Base-by-base conservation (phyloP, 2,797 vertebrate genomes). In the Sebastes trivittatus region DNA sequence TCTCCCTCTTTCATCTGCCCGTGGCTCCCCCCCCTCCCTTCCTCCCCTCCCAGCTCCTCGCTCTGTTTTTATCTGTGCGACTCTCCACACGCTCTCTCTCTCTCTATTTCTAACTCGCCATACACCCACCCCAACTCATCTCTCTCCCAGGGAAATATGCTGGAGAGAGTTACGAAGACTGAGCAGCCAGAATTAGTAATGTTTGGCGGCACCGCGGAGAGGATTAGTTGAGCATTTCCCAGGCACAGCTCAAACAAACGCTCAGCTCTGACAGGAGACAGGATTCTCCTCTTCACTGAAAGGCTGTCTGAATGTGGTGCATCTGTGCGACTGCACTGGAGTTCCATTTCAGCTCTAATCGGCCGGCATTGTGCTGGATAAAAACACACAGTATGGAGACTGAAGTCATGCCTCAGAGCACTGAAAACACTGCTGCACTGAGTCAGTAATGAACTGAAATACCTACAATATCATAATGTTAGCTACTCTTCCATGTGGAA, bases 11-110 rank as follows among this genome's bases (percentile, higher is more conserved):
- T 88, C 81, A 83, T 88, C 80, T 68, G 72, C 76, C 55, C 14
- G 14, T 42, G 65, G 22, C 74, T 87, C 23, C 62, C 70, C 70
- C 3, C 30, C 4, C 11, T 38, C 78, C 62, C 64, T 42, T 27
- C 64, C 64, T 75, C 74, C 38, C 72, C 72, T 79, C 74, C 61
- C 38, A 49, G 70, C 62, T 49, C 34, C 77, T 67, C 46, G 14
- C 61, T 65, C 83, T 25, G 64, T 81, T 89, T 86, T 87, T 64
- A 90, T 87, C 81, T 42, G 58, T 36, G 75, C 3, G 73, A 36
- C 66, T 72, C 76, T 85, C 74, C 66, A 34, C 36, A 3, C 29
- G 22, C 76, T 80, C 42, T 46, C 42, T 42, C 84, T 32, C 65
- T 38, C 36, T 71, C 81, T 55, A 23, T 74, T 71, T 76, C 77